Percentiles rank a stretch among this genome's conserved stretches.
Evolutionary conservation across 2,888 invertebrate species (phyloP).

Genomic region (Sinelater perroti): DNA sequence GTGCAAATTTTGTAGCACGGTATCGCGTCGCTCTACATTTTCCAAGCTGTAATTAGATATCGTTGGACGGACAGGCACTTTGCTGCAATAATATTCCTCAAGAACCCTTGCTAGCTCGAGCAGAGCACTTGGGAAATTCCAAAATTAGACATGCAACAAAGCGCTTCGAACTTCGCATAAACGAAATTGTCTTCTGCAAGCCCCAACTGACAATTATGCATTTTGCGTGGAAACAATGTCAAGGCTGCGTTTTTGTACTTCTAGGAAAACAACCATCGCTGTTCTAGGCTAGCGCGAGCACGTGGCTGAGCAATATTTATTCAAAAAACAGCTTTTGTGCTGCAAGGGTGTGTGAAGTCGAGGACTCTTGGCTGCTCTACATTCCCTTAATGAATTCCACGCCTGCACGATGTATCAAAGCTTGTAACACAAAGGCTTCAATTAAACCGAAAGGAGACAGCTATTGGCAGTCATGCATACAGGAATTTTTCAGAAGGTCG

Average conservation of each 20-base stretch:
- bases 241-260: no score
- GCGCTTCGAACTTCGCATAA: constrained; percentile 8
- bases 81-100: constrained; percentile 6
- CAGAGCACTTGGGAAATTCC: constrained; percentile 10
- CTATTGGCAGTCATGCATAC: not conserved
- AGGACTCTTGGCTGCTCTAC: constrained; percentile 29
- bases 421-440: constrained; percentile 18
- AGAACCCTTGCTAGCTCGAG: constrained; percentile 12
- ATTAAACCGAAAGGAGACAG: constrained; percentile 8
- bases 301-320: constrained; percentile 14
- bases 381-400: constrained; percentile 30
- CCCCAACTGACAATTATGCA: no score
- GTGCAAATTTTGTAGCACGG: no score
- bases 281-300: no score
- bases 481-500: no score
- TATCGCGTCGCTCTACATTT: no score
- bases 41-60: no score
- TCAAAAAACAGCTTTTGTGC: constrained; percentile 20
- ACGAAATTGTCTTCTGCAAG: not conserved
- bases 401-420: constrained; percentile 25
- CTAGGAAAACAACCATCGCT: no score
- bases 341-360: constrained; percentile 19
- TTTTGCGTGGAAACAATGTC: no score
- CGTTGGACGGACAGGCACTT: not conserved
- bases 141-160: constrained; percentile 7